Conservation (phyloP, 2,888 invertebrate species). For the Pelosia muscerda region DNA sequence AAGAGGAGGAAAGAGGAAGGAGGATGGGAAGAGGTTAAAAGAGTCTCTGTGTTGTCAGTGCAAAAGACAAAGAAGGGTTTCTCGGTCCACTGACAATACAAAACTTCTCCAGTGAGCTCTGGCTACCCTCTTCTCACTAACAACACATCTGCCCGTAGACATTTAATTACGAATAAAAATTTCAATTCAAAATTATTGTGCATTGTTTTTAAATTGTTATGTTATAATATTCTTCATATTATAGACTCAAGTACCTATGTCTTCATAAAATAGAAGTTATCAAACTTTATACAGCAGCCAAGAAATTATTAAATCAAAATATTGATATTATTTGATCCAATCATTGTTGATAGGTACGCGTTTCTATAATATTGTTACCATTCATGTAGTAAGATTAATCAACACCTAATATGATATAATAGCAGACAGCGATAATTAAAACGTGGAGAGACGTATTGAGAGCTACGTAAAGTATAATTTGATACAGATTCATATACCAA, state of each 20-base stretch:
- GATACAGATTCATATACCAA: background rate
- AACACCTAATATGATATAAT: constrained; percentile 9
- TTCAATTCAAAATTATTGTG: background rate
- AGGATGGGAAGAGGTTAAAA: no score
- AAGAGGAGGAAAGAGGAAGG: no score
- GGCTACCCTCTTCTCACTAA: no score
- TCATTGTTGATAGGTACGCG: background rate
- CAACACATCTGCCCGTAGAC: no score
- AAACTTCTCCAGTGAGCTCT: no score
- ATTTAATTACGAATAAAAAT: background rate
- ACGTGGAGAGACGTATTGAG: background rate
- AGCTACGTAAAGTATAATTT: background rate
- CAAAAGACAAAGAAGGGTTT: no score
- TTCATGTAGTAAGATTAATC: constrained; percentile 14
- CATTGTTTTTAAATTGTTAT: background rate
- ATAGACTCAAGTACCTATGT: background rate
- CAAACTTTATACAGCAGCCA: background rate
- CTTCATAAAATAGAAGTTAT: no score
- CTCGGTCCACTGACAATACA: no score
- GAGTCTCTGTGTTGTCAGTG: no score
- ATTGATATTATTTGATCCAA: background rate
- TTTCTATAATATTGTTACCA: background rate
- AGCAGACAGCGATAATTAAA: constrained; percentile 11
- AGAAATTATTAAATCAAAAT: background rate
- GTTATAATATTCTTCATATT: background rate